Base-by-base conservation (phyloP, 2,113 vertebrate species). In the Brienomyrus brachyistius region DNA sequence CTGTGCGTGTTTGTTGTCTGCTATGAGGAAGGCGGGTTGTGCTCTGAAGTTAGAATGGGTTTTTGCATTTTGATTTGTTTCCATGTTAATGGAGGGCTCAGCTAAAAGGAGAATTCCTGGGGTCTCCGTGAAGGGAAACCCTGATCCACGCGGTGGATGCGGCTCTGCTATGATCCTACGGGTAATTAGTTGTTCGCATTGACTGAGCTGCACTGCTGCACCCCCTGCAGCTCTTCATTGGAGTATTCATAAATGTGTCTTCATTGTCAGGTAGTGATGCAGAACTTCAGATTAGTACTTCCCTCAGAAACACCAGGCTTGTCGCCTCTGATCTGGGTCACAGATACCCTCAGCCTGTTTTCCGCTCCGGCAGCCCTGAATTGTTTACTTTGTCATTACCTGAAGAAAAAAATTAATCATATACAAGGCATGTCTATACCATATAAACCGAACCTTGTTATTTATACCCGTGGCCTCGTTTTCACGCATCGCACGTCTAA, bases 181-280 rank as follows among this genome's bases (percentile, higher is more conserved):
- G 93, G 93, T 94, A 93, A 95, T 95, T 94, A 95, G 91, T 93
- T 94, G 94, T 93, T 93, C 92, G 88, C 92, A 92, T 87, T 87
- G 89, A 92, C 94, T 95, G 94, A 93, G 94, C 94, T 93, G 93
- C 93, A 93, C 94, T 91, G 93, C 92, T 86, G 92, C 93, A 92
- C 94, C 94, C 94, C 93, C 92, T 92, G 90, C 91, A 95, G 89
- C 94, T 93, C 94, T 92, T 95, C 93, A 94, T 94, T 92, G 27
- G 50, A 94, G 92, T 91, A 92, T 93, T 83, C 80, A 91, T 92
- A 93, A 94, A 95, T 94, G 95, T 93, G 93, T 93, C 94, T 93
- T 94, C 90, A 91, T 92, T 86, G 91, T 92, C 92, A 94, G 94
- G 95, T 94, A 94, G 93, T 92, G 93, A 94, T 94, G 92, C 93